These are phyloP conservation scores for Bilobella aurantiaca DNA, from an alignment of 1,140 invertebrate genomes.

Conservation along the genomic window DNA sequence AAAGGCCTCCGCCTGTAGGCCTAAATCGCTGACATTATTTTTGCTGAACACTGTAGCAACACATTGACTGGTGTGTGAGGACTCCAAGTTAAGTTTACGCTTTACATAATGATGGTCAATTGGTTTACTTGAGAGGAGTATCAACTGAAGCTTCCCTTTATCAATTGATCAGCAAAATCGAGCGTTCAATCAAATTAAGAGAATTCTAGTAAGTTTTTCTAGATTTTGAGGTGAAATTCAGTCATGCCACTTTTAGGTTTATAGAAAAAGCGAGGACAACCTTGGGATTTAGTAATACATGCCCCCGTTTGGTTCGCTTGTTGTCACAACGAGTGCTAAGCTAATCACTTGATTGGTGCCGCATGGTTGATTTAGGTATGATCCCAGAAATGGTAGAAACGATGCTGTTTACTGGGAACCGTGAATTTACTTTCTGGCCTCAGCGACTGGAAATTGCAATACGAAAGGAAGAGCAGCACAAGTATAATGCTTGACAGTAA, in stretches of 20 bases:
- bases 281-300: neutral
- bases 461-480: too few relatives aligned
- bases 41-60: slow-evolving; percentile 17
- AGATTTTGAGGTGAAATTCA: slow-evolving; percentile 24
- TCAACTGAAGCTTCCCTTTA: slow-evolving; percentile 22
- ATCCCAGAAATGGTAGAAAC: too few relatives aligned
- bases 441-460: too few relatives aligned
- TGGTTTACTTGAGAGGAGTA: neutral
- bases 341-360: too few relatives aligned
- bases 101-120: neutral
- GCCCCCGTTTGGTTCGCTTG: neutral
- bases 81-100: neutral
- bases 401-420: too few relatives aligned
- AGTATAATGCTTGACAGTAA: too few relatives aligned
- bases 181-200: slow-evolving; percentile 8
- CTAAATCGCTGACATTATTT: slow-evolving; percentile 25
- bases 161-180: slow-evolving; percentile 7
- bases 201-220: slow-evolving; percentile 7
- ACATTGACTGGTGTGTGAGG: slow-evolving; percentile 16
- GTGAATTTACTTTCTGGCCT: too few relatives aligned
- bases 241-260: slow-evolving; percentile 3
- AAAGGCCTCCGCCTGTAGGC: slow-evolving; percentile 10
- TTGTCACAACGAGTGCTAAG: too few relatives aligned
- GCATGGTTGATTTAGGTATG: too few relatives aligned
- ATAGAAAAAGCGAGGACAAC: neutral